Conservation (phyloP, 1,140 invertebrate species). For the Polypedilum pembai region DNA sequence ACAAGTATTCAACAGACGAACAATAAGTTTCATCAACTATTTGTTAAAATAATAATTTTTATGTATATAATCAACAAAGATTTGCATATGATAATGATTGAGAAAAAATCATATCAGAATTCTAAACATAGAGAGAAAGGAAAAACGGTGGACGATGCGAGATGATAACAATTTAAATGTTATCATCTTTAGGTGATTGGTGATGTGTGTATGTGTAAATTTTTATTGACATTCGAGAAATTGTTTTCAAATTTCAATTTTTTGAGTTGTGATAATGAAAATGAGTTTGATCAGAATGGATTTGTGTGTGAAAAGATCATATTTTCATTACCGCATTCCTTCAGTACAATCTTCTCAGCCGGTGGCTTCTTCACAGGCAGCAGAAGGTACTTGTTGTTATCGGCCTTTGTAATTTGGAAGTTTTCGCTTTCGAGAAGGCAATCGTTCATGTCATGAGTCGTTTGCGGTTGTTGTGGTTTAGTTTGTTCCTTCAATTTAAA, state of each 20-base stretch:
- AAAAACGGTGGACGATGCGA: too few species aligned
- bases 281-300: not conserved
- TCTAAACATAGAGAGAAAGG: too few species aligned
- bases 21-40: too few species aligned
- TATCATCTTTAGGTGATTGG: not conserved
- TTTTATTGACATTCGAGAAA: not conserved
- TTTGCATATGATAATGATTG: too few species aligned
- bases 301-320: not conserved
- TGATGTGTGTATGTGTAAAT: not conserved
- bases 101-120: too few species aligned
- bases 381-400: conserved; percentile 24
- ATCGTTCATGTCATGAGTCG: conserved; percentile 40
- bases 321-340: conserved; percentile 24
- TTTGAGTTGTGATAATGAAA: conserved; percentile 9
- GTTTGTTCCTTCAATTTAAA: conserved; percentile 36
- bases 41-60: too few species aligned
- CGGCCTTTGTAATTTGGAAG: conserved; percentile 36
- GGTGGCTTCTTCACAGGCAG: conserved; percentile 1
- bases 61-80: too few species aligned
- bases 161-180: too few species aligned
- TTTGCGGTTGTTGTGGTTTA: conserved; percentile 37
- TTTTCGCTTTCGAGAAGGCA: conserved; percentile 43
- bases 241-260: not conserved
- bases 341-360: not conserved
- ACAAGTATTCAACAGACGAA: too few species aligned